A percentile compares a stretch with the other conserved stretches of the same genome.
Conservation (phyloP, 2,888 invertebrate genomes). For the Yponomeuta plumbellus region DNA sequence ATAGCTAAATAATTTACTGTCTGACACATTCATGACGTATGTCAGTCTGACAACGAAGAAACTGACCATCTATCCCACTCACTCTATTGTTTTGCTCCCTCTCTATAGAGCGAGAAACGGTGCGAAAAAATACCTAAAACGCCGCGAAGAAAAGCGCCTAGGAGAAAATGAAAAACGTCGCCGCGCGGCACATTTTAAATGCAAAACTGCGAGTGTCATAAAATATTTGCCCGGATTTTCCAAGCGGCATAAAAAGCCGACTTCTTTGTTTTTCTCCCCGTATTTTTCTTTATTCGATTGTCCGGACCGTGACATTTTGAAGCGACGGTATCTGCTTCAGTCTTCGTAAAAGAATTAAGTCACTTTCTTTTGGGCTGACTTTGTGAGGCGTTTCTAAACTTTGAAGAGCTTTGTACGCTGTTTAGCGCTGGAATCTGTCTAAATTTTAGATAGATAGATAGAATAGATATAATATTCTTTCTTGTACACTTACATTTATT, state of each 20-base stretch:
- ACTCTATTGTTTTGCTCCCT: background rate
- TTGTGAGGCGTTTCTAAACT: too few species aligned
- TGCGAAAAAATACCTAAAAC: background rate
- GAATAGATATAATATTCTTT: too few species aligned
- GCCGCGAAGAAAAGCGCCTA: background rate
- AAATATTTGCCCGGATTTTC: constrained; percentile 13
- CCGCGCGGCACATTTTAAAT: constrained; percentile 14
- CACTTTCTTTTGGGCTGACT: background rate
- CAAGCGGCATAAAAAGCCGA: background rate
- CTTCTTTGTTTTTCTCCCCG: background rate
- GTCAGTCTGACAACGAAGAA: background rate
- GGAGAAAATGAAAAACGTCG: constrained; percentile 14
- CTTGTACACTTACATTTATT: too few species aligned
- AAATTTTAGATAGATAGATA: too few species aligned
- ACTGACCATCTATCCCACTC: background rate
- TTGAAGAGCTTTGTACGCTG: too few species aligned
- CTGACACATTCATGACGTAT: too few species aligned
- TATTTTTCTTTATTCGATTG: constrained; percentile 3
- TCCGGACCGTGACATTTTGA: background rate
- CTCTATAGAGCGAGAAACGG: background rate
- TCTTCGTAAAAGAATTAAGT: background rate
- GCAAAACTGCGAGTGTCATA: constrained; percentile 17
- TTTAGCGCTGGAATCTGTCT: too few species aligned
- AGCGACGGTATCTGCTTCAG: background rate
- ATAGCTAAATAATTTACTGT: too few species aligned